Evolutionary conservation across 2,888 invertebrate genomes (phyloP).

Genomic region (Hecatera dysodea): DNA sequence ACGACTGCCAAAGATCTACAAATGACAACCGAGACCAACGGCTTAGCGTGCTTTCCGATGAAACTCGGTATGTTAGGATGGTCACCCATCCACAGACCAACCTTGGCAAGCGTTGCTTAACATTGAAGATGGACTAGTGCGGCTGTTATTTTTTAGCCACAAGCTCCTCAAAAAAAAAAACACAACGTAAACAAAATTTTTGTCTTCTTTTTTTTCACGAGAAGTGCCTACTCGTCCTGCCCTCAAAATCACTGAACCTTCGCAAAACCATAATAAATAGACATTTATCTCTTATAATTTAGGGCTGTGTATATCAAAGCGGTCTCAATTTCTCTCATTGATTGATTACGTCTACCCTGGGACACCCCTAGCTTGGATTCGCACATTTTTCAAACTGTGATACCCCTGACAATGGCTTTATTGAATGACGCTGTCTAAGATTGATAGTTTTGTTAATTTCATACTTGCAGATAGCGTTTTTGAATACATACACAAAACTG

Average conservation of each 20-base stretch:
- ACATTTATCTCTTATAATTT: conserved; percentile 60
- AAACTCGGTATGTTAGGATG: no score
- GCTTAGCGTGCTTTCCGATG: no score
- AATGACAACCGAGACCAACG: no score
- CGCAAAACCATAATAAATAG: conserved; percentile 55
- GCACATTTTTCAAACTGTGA: conserved; percentile 77
- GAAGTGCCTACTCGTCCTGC: background rate
- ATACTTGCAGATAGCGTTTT: conserved; percentile 47
- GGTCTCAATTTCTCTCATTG: conserved; percentile 79
- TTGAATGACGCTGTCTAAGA: conserved; percentile 72
- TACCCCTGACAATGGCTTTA: conserved; percentile 74
- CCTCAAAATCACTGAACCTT: conserved; percentile 41
- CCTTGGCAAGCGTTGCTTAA: no score
- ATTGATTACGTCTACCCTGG: conserved; percentile 74
- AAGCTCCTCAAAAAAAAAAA: no score
- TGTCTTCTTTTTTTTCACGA: background rate
- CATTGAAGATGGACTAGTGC: no score
- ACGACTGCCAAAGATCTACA: no score
- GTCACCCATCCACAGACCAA: no score
- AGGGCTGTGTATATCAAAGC: conserved; percentile 65
- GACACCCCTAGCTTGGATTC: conserved; percentile 68
- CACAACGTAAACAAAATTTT: background rate
- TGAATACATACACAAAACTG: conserved; percentile 15
- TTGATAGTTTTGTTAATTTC: conserved; percentile 73
- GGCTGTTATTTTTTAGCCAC: no score